These are phyloP conservation scores for Anolis carolinensis DNA, from an alignment of 2,113 vertebrate genomes.

Conservation along the genomic window DNA sequence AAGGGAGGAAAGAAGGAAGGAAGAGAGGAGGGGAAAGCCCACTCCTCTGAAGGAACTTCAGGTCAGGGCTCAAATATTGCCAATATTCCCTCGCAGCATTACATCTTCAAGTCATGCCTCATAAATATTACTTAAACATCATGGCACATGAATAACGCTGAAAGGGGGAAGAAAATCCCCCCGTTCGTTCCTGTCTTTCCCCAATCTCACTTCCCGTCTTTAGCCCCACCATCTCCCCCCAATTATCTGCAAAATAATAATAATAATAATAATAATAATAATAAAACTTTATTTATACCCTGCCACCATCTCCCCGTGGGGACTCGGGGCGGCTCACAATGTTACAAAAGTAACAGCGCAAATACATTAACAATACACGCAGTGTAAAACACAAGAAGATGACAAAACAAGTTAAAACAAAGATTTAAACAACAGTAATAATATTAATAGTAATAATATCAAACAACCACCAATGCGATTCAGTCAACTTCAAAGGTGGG, in stretches of 20 bases:
- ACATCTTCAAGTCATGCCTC: constrained; percentile 51
- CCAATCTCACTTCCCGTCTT: background rate
- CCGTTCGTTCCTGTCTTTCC: background rate
- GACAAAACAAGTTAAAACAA: no score
- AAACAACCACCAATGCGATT: no score
- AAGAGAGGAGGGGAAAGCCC: background rate
- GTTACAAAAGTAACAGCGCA: no score
- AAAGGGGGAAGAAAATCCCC: background rate
- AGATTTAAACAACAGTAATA: no score
- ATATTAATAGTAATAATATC: no score
- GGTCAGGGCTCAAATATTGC: constrained; percentile 60
- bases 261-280: no score
- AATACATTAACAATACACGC: no score
- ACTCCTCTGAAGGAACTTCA: constrained; percentile 72
- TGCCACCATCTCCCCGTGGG: no score
- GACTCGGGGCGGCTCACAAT: no score
- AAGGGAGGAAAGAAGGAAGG: background rate
- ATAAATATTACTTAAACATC: constrained; percentile 67
- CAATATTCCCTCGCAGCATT: constrained; percentile 62
- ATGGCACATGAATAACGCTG: constrained; percentile 27
- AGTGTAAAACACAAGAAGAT: no score
- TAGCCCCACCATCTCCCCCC: background rate
- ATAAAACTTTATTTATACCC: no score
- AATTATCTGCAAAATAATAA: constrained; percentile 48
- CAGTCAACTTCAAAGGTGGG: no score